These are phyloP conservation scores for Cheilosia soror DNA, from an alignment of 2,888 invertebrate genomes.

Conservation along the genomic window DNA sequence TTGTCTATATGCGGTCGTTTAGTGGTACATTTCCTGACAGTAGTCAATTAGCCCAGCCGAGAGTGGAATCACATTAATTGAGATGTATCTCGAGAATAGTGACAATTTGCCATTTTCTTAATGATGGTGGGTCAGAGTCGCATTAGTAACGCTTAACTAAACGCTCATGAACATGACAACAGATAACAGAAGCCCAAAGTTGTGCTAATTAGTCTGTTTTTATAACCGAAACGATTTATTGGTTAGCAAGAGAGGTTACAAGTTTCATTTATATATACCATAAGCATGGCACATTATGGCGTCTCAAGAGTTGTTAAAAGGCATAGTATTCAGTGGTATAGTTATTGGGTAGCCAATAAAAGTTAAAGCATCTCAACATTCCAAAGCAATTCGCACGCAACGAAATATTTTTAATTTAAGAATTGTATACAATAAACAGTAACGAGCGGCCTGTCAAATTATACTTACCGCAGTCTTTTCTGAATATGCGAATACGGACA, in stretches of 20 bases:
- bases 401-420: not conserved
- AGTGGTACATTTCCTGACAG: not conserved
- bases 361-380: not conserved
- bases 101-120: not conserved
- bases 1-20: not conserved
- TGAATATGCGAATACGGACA: not conserved
- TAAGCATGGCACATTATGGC: not conserved
- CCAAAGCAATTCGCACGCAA: not conserved
- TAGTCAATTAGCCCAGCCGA: not conserved
- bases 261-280: not conserved
- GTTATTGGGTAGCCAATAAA: not conserved
- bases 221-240: not conserved
- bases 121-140: not conserved
- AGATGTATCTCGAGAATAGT: not conserved
- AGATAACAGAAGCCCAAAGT: not conserved
- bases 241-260: not conserved
- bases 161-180: not conserved
- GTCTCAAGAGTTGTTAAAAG: not conserved
- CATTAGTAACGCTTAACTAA: not conserved
- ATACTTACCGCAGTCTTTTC: not conserved
- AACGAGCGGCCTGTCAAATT: not conserved
- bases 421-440: not conserved
- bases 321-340: not conserved
- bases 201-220: not conserved
- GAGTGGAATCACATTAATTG: not conserved